phyloP scores from a whole-genome alignment of 2,113 vertebrate species.

The Sphyrna mokarran region DNA sequence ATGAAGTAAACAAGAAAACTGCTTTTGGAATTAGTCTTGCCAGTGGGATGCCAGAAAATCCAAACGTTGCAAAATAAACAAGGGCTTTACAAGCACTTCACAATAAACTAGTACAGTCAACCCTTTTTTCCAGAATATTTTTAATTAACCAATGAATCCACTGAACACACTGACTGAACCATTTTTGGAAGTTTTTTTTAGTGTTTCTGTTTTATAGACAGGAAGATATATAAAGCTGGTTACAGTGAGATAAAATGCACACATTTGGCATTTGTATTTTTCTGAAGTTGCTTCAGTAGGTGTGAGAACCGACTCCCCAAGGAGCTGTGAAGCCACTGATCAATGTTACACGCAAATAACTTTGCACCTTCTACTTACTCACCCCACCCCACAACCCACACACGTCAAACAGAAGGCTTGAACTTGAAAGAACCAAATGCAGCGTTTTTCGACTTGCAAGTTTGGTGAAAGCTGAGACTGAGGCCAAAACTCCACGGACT shows the following conservation, averaged over 20 bases:
- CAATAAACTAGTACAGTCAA: neutral
- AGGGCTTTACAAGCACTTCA: neutral
- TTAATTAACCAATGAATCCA: neutral
- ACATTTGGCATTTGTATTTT: constrained; percentile 33
- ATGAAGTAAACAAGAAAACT: constrained; percentile 25
- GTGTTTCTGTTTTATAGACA: constrained; percentile 8
- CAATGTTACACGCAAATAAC: neutral
- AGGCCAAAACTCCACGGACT: neutral
- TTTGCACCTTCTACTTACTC: neutral
- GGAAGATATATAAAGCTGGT: constrained; percentile 8
- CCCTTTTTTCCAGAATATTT: neutral
- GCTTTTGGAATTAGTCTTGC: neutral
- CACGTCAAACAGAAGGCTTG: constrained; percentile 3
- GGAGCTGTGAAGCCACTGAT: constrained; percentile 22
- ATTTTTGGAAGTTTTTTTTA: neutral
- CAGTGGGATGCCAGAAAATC: constrained; percentile 30
- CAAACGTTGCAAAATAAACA: constrained; percentile 30
- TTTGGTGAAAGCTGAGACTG: neutral
- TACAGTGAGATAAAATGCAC: neutral
- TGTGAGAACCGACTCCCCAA: neutral
- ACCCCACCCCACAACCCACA: neutral
- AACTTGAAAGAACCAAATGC: constrained; percentile 5
- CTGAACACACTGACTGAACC: neutral
- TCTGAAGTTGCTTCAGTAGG: constrained; percentile 20
- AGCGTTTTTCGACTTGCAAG: too few relatives aligned